Conservation (phyloP, 2,113 vertebrate genomes). For the Bombycilla garrulus region DNA sequence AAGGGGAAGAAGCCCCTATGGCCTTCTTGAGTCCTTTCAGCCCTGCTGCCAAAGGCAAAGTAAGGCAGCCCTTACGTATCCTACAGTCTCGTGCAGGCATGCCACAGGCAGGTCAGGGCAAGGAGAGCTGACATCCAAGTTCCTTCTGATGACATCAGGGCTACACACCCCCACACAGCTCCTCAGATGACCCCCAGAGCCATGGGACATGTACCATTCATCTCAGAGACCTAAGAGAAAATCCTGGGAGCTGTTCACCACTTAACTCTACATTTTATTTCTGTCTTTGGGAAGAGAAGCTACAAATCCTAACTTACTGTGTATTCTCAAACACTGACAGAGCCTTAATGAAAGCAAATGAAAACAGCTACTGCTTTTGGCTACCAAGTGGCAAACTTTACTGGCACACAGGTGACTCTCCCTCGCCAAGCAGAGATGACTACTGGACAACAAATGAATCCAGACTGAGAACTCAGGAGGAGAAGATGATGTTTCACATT, state of each 20-base stretch:
- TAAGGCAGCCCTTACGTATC: background rate
- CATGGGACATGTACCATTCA: background rate
- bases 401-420: fast-evolving
- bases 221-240: background rate
- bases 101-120: background rate
- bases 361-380: background rate
- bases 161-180: background rate
- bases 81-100: background rate
- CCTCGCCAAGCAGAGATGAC: fast-evolving
- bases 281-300: background rate
- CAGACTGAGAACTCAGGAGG: background rate
- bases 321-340: background rate
- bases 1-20: background rate
- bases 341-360: background rate
- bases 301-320: background rate
- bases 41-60: background rate
- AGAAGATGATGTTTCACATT: background rate
- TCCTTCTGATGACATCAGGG: background rate
- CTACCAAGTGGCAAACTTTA: background rate
- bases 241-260: background rate
- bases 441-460: background rate
- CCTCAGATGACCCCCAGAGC: background rate
- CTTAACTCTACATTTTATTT: background rate
- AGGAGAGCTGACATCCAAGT: background rate
- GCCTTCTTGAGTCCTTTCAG: background rate